Percentiles rank a stretch among this genome's conserved stretches.
Conservation (phyloP, 1,140 invertebrate species). For the Acyrthosiphon pisum region DNA sequence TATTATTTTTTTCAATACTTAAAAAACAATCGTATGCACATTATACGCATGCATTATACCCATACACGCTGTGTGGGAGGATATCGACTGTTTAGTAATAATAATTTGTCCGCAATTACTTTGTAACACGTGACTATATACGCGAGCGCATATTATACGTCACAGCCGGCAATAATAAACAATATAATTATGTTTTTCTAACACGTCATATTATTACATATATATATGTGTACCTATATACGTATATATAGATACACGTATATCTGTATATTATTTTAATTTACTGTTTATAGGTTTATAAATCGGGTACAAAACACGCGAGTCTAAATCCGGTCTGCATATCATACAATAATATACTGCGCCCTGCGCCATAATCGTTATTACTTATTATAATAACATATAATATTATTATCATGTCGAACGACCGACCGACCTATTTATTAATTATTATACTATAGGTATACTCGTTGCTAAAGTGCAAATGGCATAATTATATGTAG, state of each 20-base stretch:
- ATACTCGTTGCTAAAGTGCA: background rate
- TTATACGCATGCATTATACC: background rate
- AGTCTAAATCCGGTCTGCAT: background rate
- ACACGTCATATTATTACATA: background rate
- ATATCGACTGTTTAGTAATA: background rate
- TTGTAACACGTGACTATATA: background rate
- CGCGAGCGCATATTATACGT: background rate
- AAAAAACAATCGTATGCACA: background rate
- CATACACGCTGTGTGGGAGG: background rate
- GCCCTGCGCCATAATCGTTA: background rate
- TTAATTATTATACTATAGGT: background rate
- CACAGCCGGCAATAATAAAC: background rate
- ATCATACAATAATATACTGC: background rate
- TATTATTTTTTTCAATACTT: too few relatives aligned
- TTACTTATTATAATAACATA: background rate
- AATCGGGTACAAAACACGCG: background rate
- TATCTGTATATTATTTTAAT: background rate
- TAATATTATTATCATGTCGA: background rate
- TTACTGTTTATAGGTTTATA: background rate
- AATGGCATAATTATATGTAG: background rate
- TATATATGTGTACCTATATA: too few relatives aligned
- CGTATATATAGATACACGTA: background rate
- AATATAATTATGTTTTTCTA: background rate
- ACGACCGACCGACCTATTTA: background rate
- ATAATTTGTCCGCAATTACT: background rate